phyloP scores from a whole-genome alignment of 2,113 vertebrate genomes.

The Centropus bengalensis region DNA sequence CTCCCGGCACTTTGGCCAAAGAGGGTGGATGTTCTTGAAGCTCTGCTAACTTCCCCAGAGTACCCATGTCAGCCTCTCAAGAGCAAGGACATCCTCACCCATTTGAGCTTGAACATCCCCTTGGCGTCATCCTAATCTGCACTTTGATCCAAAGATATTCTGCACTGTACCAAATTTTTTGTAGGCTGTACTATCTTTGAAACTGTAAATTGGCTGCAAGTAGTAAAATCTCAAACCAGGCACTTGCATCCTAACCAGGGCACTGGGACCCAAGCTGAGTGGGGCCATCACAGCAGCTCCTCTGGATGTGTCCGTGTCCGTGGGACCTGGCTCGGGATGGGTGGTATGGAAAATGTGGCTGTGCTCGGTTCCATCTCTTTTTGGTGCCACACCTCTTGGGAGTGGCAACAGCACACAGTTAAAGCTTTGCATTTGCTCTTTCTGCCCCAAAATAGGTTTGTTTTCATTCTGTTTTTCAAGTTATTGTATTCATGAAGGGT shows the following conservation, averaged over 20 bases:
- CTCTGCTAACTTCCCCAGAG: not conserved
- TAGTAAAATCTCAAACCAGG: not conserved
- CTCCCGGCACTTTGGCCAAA: not conserved
- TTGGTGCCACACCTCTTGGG: not conserved
- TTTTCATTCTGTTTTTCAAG: not conserved
- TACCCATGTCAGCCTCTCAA: accelerated
- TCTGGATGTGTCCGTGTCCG: not conserved
- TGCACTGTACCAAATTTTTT: not conserved
- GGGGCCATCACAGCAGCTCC: not conserved
- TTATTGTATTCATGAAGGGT: not conserved
- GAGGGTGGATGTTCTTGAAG: not conserved
- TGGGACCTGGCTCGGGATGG: not conserved
- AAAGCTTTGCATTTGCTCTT: not conserved
- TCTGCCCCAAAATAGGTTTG: not conserved
- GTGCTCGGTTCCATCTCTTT: accelerated
- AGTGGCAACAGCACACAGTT: not conserved
- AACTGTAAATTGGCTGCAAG: not conserved
- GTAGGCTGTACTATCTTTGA: not conserved
- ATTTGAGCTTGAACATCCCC: not conserved
- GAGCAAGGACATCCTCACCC: not conserved
- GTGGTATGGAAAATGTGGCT: not conserved
- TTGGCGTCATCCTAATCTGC: not conserved
- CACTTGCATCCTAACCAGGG: not conserved
- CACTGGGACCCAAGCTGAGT: not conserved
- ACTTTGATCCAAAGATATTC: not conserved